Conservation (phyloP, 2,113 vertebrate species). For the Anolis carolinensis region DNA sequence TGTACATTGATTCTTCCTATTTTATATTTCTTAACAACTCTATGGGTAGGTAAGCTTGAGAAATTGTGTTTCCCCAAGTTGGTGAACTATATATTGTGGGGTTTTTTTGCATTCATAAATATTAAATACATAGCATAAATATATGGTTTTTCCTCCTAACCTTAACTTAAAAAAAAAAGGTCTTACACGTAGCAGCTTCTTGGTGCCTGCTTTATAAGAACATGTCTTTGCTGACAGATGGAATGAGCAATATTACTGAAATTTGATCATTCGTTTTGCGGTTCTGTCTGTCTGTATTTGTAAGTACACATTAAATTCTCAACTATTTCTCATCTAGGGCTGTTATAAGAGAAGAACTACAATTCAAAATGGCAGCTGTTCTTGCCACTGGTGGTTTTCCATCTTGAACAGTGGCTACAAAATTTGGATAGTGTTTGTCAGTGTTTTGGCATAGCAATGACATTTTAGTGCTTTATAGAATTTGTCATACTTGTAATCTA, state of each 20-base stretch:
- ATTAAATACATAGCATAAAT: background rate
- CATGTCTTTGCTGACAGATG: background rate
- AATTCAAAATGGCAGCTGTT: conserved; percentile 78
- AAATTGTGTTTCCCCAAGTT: background rate
- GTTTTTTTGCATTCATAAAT: background rate
- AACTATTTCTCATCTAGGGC: conserved; percentile 38
- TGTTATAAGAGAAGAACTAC: conserved; percentile 34
- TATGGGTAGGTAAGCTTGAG: background rate
- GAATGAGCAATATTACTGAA: conserved; percentile 49
- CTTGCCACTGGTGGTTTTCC: conserved; percentile 80
- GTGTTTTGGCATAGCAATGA: conserved; percentile 56
- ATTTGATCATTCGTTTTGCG: conserved; percentile 39
- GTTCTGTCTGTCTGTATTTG: conserved; percentile 70
- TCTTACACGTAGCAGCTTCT: background rate
- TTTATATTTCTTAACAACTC: background rate
- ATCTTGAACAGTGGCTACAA: conserved; percentile 58
- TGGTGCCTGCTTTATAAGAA: conserved; percentile 31
- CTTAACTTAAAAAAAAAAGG: conserved; percentile 5
- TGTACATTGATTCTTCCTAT: too few species aligned
- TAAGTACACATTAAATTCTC: conserved; percentile 53
- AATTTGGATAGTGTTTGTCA: conserved; percentile 55
- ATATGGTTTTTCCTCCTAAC: background rate
- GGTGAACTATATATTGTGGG: background rate
- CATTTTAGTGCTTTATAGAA: conserved; percentile 62
- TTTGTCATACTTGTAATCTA: conserved; percentile 71